These are phyloP conservation scores for Grantiella picta DNA, from an alignment of 2,113 vertebrate species.

Conservation along the genomic window DNA sequence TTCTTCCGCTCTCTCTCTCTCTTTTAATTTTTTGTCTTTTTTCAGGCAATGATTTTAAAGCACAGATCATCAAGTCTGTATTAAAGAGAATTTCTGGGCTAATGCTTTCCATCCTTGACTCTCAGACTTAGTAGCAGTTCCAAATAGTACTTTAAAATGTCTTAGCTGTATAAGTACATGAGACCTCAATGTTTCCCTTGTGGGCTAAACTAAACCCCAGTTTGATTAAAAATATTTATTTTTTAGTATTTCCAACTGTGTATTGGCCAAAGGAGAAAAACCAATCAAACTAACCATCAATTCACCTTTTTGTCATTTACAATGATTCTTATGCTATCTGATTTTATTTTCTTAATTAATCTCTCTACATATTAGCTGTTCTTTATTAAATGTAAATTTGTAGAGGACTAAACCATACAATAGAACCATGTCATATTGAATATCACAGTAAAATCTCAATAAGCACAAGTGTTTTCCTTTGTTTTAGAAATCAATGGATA, in stretches of 20 bases:
- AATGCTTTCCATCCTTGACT: constrained; percentile 25
- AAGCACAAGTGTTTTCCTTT: not conserved
- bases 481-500: constrained; percentile 25
- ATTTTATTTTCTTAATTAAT: constrained; percentile 21
- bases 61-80: not conserved
- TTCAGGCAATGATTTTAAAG: not conserved
- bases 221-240: not conserved
- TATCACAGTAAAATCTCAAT: constrained; percentile 24
- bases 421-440: not conserved
- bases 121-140: not conserved
- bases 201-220: not conserved
- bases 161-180: constrained; percentile 6
- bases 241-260: not conserved
- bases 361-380: not conserved
- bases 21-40: not conserved
- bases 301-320: not conserved
- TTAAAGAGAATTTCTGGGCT: not conserved
- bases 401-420: not conserved
- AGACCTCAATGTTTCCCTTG: not conserved
- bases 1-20: not conserved
- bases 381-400: constrained; percentile 27
- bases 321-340: not conserved
- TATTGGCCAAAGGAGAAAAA: not conserved
- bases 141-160: constrained; percentile 4
- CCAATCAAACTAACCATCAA: not conserved